Evolutionary conservation across 2,888 invertebrate species (phyloP).

Genomic region (Yponomeuta cagnagella): DNA sequence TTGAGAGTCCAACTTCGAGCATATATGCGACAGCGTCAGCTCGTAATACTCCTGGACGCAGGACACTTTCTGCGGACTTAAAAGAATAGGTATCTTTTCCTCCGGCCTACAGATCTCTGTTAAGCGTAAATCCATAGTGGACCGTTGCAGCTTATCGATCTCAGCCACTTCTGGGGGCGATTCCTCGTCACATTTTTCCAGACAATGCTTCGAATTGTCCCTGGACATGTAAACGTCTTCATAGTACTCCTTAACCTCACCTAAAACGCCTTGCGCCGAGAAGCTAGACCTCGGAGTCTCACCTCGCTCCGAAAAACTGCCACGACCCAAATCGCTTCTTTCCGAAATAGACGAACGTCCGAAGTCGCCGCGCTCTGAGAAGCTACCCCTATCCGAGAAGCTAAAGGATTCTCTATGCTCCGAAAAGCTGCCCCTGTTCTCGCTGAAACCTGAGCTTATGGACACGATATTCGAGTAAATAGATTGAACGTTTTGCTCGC

Average conservation of each 20-base stretch:
- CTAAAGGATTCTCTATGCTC: constrained; percentile 68
- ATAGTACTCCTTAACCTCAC: constrained; percentile 61
- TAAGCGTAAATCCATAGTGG: constrained; percentile 61
- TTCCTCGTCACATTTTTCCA: constrained; percentile 54
- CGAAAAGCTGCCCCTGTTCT: constrained; percentile 69
- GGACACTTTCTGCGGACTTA: constrained; percentile 59
- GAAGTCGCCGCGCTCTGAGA: constrained; percentile 64
- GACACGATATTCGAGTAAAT: constrained; percentile 73
- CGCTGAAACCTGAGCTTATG: constrained; percentile 77
- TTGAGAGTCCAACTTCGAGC: constrained; percentile 85
- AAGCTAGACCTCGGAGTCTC: constrained; percentile 67
- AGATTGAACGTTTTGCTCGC: constrained; percentile 65
- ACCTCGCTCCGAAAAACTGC: constrained; percentile 63
- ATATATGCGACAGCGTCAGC: constrained; percentile 86
- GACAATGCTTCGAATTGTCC: constrained; percentile 44
- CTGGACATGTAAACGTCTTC: constrained; percentile 60
- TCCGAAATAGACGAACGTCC: constrained; percentile 70
- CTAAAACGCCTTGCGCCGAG: constrained; percentile 61
- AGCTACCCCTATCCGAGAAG: constrained; percentile 65
- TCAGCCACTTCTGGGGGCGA: constrained; percentile 43
- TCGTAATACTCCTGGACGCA: constrained; percentile 77
- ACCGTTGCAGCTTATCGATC: constrained; percentile 59
- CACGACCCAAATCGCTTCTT: constrained; percentile 68
- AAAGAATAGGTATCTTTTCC: constrained; percentile 53
- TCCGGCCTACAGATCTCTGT: constrained; percentile 57